phyloP scores from a whole-genome alignment of 2,888 invertebrate genomes.

The Ashinkailepas kermadecensis region DNA sequence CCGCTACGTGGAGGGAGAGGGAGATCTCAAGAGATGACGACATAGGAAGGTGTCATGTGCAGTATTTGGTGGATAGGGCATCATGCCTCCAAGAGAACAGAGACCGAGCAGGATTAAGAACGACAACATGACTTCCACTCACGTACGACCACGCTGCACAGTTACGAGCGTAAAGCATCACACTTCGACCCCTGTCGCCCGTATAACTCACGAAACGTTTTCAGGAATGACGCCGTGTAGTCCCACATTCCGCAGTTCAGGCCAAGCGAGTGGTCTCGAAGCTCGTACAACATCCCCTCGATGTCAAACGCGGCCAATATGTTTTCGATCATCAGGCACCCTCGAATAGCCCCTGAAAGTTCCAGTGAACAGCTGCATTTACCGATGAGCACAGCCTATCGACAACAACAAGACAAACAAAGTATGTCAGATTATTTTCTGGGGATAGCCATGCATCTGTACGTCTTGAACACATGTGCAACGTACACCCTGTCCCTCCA shows the following conservation, averaged over 20 bases:
- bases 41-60: too few relatives aligned
- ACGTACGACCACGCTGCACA: too few relatives aligned
- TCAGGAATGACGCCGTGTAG: conserved; percentile 58
- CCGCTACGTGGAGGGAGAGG: too few relatives aligned
- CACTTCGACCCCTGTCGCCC: too few relatives aligned
- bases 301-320: conserved; percentile 59
- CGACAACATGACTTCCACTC: too few relatives aligned
- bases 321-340: conserved; percentile 64
- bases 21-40: too few relatives aligned
- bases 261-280: conserved; percentile 58
- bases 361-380: not conserved
- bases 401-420: not conserved
- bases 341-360: conserved; percentile 54
- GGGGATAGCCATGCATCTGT: not conserved
- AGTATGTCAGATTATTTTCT: not conserved
- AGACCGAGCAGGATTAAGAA: too few relatives aligned
- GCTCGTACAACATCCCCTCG: conserved; percentile 59
- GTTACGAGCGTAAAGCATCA: too few relatives aligned
- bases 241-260: conserved; percentile 70
- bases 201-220: conserved; percentile 51
- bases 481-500: too few relatives aligned
- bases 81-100: too few relatives aligned
- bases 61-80: too few relatives aligned
- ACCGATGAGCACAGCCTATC: not conserved
- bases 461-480: too few relatives aligned